Base-by-base conservation (phyloP, 2,888 invertebrate genomes). In the Tanypteryx hageni region DNA sequence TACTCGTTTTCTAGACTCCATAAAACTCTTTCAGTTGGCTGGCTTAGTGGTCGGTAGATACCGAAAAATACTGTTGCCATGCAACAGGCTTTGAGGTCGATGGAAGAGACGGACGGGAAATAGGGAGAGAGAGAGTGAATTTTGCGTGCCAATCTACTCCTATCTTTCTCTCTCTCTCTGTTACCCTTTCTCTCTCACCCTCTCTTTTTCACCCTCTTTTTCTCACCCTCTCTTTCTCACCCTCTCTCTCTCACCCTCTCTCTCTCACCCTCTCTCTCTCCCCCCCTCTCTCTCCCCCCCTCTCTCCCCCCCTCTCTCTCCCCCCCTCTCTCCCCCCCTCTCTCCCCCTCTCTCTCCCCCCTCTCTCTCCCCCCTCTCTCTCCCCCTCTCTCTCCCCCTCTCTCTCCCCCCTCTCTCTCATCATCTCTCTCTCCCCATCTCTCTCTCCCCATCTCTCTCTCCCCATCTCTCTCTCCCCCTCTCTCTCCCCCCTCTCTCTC, bases 51-150 rank as follows among this genome's bases (percentile, higher is more conserved):
- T n/a, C 22, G 11, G 27, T 76, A 27, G 27, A 3, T 76, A 8
- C 27, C 2, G 22, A 27, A 27, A 27, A 27, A 0, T 76, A 76
- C 76, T 18, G 18, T 14, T 68, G 8, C 27, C 10, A 10, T 27
- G 76, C 76, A 76, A 76, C 76, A 76, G 76, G 76, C 76, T 76
- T 27, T 76, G 76, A 68, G 68, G n/a, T 64, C n/a, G n/a, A 64
- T 18, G 10, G 7, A 22, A 68, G 68, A 18, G 68, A 68, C 22
- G n/a, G 10, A 27, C 9, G 68, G 68, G 68, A 68, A 22, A 22
- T 68, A 27, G 76, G 13, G 76, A 27, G 76, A 22, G 76, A 27
- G 64, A 18, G 56, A 57, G 56, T 11, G 56, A 83, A 83, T 83
- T n/a, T n/a, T 3, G 57, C 14, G 14, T 56, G 14, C 56, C 16